phyloP scores from a whole-genome alignment of 2,113 vertebrate genomes.

The Salvelinus alpinus region DNA sequence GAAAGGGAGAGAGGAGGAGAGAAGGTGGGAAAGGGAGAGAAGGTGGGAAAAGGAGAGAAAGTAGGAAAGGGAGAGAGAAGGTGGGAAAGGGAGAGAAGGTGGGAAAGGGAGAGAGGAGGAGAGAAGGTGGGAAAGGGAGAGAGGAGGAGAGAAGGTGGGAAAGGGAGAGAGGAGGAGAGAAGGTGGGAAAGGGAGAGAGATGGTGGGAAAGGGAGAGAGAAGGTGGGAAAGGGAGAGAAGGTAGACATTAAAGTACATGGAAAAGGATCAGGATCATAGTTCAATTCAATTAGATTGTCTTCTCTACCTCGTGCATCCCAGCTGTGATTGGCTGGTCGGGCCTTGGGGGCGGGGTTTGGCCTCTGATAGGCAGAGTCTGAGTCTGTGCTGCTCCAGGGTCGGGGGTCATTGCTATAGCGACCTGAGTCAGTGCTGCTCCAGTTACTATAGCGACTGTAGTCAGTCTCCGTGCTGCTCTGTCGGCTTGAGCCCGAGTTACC shows the following conservation, averaged over 20 bases:
- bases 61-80: slow-evolving; percentile 6
- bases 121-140: slow-evolving; percentile 31
- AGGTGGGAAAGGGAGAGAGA: slow-evolving; percentile 45
- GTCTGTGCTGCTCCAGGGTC: slow-evolving; percentile 96
- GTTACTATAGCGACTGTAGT: slow-evolving; percentile 81
- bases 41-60: no score
- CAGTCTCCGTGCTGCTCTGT: slow-evolving; percentile 88
- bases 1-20: no score
- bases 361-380: slow-evolving; percentile 87
- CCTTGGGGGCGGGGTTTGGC: slow-evolving; percentile 72
- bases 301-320: slow-evolving; percentile 58
- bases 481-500: slow-evolving; percentile 81
- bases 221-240: slow-evolving; percentile 33
- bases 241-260: neutral
- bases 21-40: no score
- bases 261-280: neutral
- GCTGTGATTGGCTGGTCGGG: slow-evolving; percentile 76
- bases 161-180: slow-evolving; percentile 40
- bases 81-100: slow-evolving; percentile 80
- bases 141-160: slow-evolving; percentile 73
- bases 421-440: slow-evolving; percentile 87
- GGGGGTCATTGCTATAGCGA: slow-evolving; percentile 83
- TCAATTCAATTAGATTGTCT: neutral
- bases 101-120: slow-evolving; percentile 59
- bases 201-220: neutral